Evolutionary conservation across 2,888 invertebrate genomes (phyloP).

Genomic region (Perizoma affinitatum): DNA sequence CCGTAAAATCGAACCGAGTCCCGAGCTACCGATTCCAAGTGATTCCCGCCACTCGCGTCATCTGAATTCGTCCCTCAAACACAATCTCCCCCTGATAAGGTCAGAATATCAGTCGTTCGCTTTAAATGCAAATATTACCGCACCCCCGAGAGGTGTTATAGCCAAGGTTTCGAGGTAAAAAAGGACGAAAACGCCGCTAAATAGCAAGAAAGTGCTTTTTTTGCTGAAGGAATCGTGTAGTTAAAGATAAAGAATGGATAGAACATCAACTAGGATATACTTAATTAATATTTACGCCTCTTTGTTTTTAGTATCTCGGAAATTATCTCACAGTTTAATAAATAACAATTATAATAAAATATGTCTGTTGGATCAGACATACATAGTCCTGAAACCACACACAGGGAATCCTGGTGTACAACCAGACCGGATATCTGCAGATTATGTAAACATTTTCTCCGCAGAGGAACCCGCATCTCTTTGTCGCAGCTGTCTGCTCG

Average conservation of each 20-base stretch:
- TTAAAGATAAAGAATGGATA: constrained; percentile 77
- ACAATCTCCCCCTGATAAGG: constrained; percentile 80
- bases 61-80: constrained; percentile 73
- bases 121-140: constrained; percentile 83
- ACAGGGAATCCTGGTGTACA: too few relatives aligned
- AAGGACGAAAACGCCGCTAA: constrained; percentile 79
- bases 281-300: constrained; percentile 30
- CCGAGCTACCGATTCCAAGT: constrained; percentile 46
- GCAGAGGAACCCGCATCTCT: too few relatives aligned
- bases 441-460: too few relatives aligned
- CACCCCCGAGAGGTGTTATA: constrained; percentile 79
- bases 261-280: constrained; percentile 58
- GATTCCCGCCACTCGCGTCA: constrained; percentile 63
- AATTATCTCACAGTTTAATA: constrained; percentile 17
- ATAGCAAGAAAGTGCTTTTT: constrained; percentile 78
- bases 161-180: constrained; percentile 77
- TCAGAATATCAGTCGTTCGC: constrained; percentile 80
- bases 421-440: too few relatives aligned
- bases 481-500: too few relatives aligned
- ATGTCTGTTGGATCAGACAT: too few relatives aligned
- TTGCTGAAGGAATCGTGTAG: constrained; percentile 74
- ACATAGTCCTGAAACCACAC: too few relatives aligned
- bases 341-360: too few relatives aligned
- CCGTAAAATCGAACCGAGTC: constrained; percentile 42
- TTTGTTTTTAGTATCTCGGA: constrained; percentile 26